Conservation (phyloP, 2,888 invertebrate genomes). For the Tetragonisca angustula region DNA sequence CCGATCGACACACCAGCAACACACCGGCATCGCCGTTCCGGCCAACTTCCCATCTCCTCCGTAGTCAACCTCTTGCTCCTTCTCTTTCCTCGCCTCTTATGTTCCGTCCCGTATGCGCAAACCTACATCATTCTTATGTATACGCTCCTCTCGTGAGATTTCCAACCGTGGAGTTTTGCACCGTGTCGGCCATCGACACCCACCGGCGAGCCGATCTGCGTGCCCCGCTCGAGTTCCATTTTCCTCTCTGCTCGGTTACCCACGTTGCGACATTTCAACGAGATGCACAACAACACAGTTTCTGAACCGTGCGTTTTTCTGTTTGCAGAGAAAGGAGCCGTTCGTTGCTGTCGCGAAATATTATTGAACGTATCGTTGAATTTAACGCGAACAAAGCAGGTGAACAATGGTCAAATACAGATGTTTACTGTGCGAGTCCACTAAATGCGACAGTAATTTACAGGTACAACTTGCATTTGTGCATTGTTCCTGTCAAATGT, state of each 20-base stretch:
- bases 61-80: not conserved
- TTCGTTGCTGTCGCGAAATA: not conserved
- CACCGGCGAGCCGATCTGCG: constrained; percentile 31
- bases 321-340: not conserved
- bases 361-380: not conserved
- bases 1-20: constrained; percentile 40
- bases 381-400: not conserved
- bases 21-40: constrained; percentile 38
- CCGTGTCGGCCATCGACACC: constrained; percentile 40
- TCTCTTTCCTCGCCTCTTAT: not conserved
- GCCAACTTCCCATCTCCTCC: constrained; percentile 40
- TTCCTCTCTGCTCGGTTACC: not conserved
- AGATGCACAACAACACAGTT: not conserved
- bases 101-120: constrained; percentile 40
- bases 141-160: constrained; percentile 17
- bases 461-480: no score
- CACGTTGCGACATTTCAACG: constrained; percentile 15
- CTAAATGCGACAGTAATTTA: no score
- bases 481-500: no score
- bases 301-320: constrained; percentile 7
- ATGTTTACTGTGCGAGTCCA: no score
- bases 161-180: not conserved
- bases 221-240: constrained; percentile 20
- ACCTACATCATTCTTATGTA: constrained; percentile 26
- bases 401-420: no score